These are phyloP conservation scores for Mesoligia furuncula DNA, from an alignment of 2,888 invertebrate genomes.

Conservation along the genomic window DNA sequence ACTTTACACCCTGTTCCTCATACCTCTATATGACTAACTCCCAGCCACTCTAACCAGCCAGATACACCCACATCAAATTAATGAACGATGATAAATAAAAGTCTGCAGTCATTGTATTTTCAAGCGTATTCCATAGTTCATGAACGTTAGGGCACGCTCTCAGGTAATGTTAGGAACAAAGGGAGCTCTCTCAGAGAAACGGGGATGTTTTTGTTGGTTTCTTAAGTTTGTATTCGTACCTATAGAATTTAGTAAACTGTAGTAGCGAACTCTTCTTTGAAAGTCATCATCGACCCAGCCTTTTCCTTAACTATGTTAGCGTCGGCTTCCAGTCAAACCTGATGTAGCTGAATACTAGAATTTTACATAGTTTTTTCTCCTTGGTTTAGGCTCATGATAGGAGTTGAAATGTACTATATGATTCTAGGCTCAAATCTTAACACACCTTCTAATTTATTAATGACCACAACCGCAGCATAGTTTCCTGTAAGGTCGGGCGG, in stretches of 20 bases:
- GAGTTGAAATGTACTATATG: background rate
- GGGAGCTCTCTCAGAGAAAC: conserved; percentile 14
- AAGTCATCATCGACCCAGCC: too few relatives aligned
- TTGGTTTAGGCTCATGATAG: background rate
- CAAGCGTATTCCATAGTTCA: conserved; percentile 63
- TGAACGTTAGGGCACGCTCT: conserved; percentile 52
- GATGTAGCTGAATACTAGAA: too few relatives aligned
- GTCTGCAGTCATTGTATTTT: conserved; percentile 58
- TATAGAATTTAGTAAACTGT: conserved; percentile 3
- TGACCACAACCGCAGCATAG: background rate
- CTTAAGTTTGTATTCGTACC: conserved; percentile 18
- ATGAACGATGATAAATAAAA: conserved; percentile 61
- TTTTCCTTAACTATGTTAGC: too few relatives aligned
- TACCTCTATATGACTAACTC: too few relatives aligned
- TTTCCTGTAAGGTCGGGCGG: too few relatives aligned
- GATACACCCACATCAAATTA: conserved; percentile 54
- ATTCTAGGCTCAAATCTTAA: conserved; percentile 3
- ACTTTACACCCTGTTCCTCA: too few relatives aligned
- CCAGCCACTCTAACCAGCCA: background rate
- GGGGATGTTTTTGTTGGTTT: conserved; percentile 39
- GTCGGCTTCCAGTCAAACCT: too few relatives aligned
- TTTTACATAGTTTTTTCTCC: too few relatives aligned
- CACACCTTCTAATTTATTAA: background rate
- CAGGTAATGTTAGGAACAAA: conserved; percentile 60
- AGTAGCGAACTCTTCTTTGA: background rate